phyloP scores from a whole-genome alignment of 2,113 vertebrate species.

The Pyrgilauda ruficollis region DNA sequence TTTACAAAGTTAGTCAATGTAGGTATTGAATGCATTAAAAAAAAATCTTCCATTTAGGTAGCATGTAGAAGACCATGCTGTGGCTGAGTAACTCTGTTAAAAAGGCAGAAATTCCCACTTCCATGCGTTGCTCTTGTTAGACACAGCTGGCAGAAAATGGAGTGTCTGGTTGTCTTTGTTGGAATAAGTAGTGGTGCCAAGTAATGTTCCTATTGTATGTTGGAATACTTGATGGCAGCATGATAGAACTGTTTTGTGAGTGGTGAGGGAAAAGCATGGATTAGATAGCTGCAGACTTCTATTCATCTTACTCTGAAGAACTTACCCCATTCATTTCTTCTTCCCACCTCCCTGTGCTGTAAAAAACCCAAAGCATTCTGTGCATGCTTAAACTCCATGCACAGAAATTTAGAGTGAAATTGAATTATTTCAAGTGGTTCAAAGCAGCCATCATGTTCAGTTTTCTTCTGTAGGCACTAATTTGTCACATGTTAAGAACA shows the following conservation, averaged over 20 bases:
- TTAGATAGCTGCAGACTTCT: not conserved
- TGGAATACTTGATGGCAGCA: not conserved
- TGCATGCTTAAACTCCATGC: not conserved
- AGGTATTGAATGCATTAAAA: not conserved
- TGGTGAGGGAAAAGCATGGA: not conserved
- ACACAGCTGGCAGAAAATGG: not conserved
- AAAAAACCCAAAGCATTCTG: not conserved
- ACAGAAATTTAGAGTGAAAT: not conserved
- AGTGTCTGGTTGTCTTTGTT: not conserved
- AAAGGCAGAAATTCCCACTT: not conserved
- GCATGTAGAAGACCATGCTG: not conserved
- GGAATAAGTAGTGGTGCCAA: not conserved
- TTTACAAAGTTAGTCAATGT: not conserved
- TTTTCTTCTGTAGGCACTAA: not conserved
- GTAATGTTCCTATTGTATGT: not conserved
- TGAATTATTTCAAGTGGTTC: not conserved
- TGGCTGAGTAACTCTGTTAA: not conserved
- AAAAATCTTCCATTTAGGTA: not conserved
- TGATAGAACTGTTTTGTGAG: not conserved
- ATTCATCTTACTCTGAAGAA: not conserved
- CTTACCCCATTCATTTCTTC: not conserved
- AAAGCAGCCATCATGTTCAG: rapidly evolving
- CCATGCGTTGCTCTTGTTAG: not conserved
- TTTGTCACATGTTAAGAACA: not conserved
- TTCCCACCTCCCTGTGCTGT: not conserved